phyloP scores from a whole-genome alignment of 2,113 vertebrate genomes.

The Gallinago undulata region DNA sequence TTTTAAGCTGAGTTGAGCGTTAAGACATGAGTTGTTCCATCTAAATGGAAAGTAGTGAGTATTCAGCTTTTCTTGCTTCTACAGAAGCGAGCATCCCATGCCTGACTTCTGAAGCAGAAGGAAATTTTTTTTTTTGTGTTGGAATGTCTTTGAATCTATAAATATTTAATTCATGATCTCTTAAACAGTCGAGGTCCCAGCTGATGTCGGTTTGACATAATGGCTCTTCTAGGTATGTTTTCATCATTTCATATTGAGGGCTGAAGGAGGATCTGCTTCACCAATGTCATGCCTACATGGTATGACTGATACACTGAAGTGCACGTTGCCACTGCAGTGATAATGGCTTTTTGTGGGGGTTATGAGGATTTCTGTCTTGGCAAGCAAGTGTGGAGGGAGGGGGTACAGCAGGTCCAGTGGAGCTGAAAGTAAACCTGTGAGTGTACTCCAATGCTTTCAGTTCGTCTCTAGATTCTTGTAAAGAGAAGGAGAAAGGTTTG shows the following conservation, averaged over 20 bases:
- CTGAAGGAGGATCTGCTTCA: not conserved
- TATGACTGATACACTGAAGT: not conserved
- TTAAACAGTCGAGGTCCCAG: not conserved
- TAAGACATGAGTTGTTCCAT: not conserved
- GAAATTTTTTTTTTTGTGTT: not conserved
- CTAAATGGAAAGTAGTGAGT: not conserved
- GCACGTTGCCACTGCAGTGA: not conserved
- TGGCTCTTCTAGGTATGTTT: not conserved
- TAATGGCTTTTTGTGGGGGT: not conserved
- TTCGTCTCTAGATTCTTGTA: not conserved
- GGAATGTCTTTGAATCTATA: not conserved
- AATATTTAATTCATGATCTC: not conserved
- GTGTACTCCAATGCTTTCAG: rapidly evolving
- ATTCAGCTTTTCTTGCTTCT: not conserved
- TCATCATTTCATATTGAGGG: not conserved
- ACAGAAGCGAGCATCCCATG: not conserved
- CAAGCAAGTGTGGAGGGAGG: not conserved
- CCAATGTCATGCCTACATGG: rapidly evolving
- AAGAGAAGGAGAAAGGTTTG: not conserved
- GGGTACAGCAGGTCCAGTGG: not conserved
- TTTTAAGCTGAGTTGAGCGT: not conserved
- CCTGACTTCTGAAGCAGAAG: not conserved
- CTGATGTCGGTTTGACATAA: not conserved
- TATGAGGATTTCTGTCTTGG: not conserved
- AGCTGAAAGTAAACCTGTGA: not conserved